Evolutionary conservation across 2,888 invertebrate species (phyloP).

Genomic region (Mycalesis mineus): DNA sequence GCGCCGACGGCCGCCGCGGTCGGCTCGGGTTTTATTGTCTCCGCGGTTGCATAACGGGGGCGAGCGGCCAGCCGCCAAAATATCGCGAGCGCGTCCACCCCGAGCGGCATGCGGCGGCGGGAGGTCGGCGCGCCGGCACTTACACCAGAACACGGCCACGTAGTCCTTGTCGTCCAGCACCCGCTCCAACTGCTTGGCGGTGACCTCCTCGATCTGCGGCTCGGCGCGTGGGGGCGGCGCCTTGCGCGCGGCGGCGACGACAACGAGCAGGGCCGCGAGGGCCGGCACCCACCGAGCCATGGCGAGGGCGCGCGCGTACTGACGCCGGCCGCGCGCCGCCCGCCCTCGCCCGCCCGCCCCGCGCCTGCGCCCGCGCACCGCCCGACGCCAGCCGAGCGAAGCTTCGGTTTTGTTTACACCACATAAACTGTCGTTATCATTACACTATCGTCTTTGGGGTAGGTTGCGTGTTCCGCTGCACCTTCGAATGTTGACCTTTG

Average conservation of each 20-base stretch:
- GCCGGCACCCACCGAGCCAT: slow-evolving; percentile 76
- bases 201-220: slow-evolving; percentile 95
- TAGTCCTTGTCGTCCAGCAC: slow-evolving; percentile 94
- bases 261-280: slow-evolving; percentile 74
- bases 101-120: slow-evolving; percentile 45
- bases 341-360: slow-evolving; percentile 38
- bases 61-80: slow-evolving; percentile 50
- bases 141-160: slow-evolving; percentile 98
- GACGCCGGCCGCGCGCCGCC: slow-evolving; percentile 54
- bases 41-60: slow-evolving; percentile 69
- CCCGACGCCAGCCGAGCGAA: slow-evolving; percentile 41
- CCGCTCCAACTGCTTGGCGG: slow-evolving; percentile 93
- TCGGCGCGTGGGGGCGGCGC: slow-evolving; percentile 70
- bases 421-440: slow-evolving; percentile 10
- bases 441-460: slow-evolving; percentile 8
- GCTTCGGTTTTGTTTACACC: slow-evolving; percentile 30
- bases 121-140: slow-evolving; percentile 79
- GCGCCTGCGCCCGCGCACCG: slow-evolving; percentile 37
- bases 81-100: slow-evolving; percentile 46
- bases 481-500: too few species aligned
- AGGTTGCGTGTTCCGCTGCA: slow-evolving; percentile 1
- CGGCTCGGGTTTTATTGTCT: slow-evolving; percentile 76
- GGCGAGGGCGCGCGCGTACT: slow-evolving; percentile 74
- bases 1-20: slow-evolving; percentile 59
- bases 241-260: slow-evolving; percentile 73